These are phyloP conservation scores for Varanus komodoensis DNA, from an alignment of 2,113 vertebrate species.

Conservation along the genomic window DNA sequence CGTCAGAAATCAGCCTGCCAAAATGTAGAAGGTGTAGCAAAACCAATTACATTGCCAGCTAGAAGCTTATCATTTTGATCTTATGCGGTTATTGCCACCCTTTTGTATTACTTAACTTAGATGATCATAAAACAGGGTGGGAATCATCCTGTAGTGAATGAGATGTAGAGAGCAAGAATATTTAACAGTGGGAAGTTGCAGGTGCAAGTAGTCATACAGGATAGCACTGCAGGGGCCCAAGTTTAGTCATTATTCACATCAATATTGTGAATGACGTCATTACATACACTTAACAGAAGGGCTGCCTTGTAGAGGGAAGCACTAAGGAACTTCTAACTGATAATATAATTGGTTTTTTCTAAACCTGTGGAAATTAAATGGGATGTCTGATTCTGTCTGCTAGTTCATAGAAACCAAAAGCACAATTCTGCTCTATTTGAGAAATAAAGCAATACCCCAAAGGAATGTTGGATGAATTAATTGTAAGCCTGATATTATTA, in stretches of 20 bases:
- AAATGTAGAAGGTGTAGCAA: conserved; percentile 29
- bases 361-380: conserved; percentile 33
- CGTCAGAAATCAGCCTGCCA: conserved; percentile 32
- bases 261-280: neutral
- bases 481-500: neutral
- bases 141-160: neutral
- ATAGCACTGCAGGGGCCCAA: neutral
- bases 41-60: conserved; percentile 34
- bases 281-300: conserved; percentile 46
- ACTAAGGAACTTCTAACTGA: conserved; percentile 25
- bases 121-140: rapidly evolving
- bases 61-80: conserved; percentile 29
- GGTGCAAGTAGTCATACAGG: conserved; percentile 17
- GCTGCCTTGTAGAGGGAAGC: neutral
- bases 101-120: neutral
- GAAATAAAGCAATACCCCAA: rapidly evolving
- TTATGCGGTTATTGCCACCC: neutral
- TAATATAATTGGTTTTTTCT: conserved; percentile 45
- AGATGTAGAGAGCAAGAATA: neutral
- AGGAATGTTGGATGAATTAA: neutral
- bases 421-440: conserved; percentile 12
- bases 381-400: conserved; percentile 31
- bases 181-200: conserved; percentile 8
- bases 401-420: conserved; percentile 15
- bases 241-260: neutral